Evolutionary conservation across 2,113 vertebrate genomes (phyloP), one percentile per base, ranked within the genome.

Genomic region (Engraulis encrasicolus): DNA sequence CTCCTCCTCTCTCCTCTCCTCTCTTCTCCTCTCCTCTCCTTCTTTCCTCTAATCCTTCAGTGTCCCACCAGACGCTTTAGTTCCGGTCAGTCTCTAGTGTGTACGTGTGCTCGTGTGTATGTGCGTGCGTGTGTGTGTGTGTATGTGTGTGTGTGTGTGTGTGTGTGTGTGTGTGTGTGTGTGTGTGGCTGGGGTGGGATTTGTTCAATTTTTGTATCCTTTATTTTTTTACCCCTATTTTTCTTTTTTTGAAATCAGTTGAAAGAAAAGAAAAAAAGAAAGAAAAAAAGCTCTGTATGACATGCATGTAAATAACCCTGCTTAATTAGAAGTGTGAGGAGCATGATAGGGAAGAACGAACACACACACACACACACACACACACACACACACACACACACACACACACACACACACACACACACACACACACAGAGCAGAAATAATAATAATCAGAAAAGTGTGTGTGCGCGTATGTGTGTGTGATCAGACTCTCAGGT

Each of bases 281-380:
- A n/a, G n/a, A n/a, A n/a, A n/a, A n/a, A n/a, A n/a, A n/a, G n/a
- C n/a, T 92, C 88, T 85, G 85, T 91, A 88, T 91, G 92, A 91
- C 90, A 91, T 88, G 90, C 92, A 94, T 94, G 92, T 93, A 94
- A 95, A 94, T 93, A 91, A 90, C 91, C 92, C 90, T 90, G 90
- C 93, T 94, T 95, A 95, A 95, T 95, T 95, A 94, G 90, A 92
- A 82, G 87, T 88, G 14, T 74, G 84, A 84, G 85, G 85, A 81
- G 40, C 78, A 40, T 81, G 81, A 49, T 61, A n/a, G 15, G 79
- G 78, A 50, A 27, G 82, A 50, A 19, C n/a, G n/a, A n/a, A n/a
- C n/a, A n/a, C n/a, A n/a, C n/a, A n/a, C n/a, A n/a, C n/a, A n/a
- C n/a, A n/a, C n/a, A n/a, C n/a, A n/a, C n/a, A n/a, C n/a, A n/a